Conservation (phyloP, 1,140 invertebrate genomes). For the Zaprionus capensis region DNA sequence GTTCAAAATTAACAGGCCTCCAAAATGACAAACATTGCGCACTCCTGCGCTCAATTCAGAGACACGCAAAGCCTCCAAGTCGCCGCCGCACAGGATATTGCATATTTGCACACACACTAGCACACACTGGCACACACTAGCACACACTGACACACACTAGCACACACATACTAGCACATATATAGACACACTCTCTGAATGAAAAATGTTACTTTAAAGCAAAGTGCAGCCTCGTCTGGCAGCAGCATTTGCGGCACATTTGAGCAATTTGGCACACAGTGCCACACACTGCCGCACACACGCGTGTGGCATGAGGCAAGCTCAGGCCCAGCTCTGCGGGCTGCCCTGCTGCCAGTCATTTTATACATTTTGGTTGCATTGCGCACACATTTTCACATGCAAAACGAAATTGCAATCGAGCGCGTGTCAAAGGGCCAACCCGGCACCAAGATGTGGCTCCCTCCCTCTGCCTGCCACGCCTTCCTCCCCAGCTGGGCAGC, state of each 20-base stretch:
- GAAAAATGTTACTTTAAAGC: conserved; percentile 79
- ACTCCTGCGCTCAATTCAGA: conserved; percentile 49
- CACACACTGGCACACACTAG: conserved; percentile 10
- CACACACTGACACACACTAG: conserved; percentile 14
- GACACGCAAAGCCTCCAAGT: conserved; percentile 36
- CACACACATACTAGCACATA: conserved; percentile 17
- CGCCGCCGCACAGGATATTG: conserved; percentile 71
- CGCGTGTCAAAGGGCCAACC: conserved; percentile 71
- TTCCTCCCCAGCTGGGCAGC: conserved; percentile 35
- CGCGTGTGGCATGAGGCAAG: not conserved
- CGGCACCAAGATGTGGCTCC: conserved; percentile 58
- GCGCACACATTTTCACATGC: conserved; percentile 47
- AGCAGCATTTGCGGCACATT: conserved; percentile 51
- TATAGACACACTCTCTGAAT: not conserved
- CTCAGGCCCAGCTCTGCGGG: conserved; percentile 28
- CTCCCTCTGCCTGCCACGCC: not conserved
- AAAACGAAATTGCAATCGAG: conserved; percentile 76
- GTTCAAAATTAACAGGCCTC: conserved; percentile 81
- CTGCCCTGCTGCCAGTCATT: conserved; percentile 58
- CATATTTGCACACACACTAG: conserved; percentile 62
- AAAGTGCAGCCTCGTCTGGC: conserved; percentile 51
- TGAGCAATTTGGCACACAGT: conserved; percentile 55
- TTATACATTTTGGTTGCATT: conserved; percentile 63
- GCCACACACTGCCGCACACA: not conserved
- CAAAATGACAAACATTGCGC: conserved; percentile 80